Percentiles rank a stretch among this genome's conserved stretches.
phyloP scores from a whole-genome alignment of 2,888 invertebrate genomes.

The Drosophila monieri region DNA sequence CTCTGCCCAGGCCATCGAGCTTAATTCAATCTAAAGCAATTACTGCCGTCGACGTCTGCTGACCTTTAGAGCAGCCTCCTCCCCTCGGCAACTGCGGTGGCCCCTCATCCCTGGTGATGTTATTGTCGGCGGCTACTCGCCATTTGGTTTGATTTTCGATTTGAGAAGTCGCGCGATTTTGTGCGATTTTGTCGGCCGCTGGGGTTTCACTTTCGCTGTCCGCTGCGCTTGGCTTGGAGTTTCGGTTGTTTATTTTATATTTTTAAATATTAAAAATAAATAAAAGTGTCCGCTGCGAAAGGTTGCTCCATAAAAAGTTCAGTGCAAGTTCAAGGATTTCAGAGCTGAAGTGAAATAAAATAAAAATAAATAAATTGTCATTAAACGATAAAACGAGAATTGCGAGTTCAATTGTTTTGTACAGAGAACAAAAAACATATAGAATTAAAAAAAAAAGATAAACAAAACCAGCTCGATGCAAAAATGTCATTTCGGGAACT shows the following conservation, averaged over 20 bases:
- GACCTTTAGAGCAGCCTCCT: conserved; percentile 57
- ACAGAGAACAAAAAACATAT: conserved; percentile 6
- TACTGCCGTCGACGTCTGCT: conserved; percentile 62
- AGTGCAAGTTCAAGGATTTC: conserved; percentile 60
- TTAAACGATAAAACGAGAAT: conserved; percentile 46
- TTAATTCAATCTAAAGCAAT: conserved; percentile 80
- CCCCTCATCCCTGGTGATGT: not conserved
- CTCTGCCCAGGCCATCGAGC: conserved; percentile 29
- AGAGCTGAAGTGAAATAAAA: conserved; percentile 28
- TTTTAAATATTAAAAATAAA: conserved; percentile 24
- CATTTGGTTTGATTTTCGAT: conserved; percentile 59
- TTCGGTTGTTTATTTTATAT: conserved; percentile 26
- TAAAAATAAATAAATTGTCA: conserved; percentile 57
- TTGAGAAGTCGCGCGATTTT: conserved; percentile 51
- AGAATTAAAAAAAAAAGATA: conserved; percentile 13
- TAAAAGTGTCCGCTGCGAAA: conserved; percentile 30
- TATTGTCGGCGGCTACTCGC: conserved; percentile 7
- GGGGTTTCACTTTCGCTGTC: conserved; percentile 69
- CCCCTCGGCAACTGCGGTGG: not conserved
- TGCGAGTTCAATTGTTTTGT: conserved; percentile 28
- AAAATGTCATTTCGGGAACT: conserved; percentile 85
- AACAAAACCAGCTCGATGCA: conserved; percentile 24
- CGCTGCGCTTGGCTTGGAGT: conserved; percentile 3
- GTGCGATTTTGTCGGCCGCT: conserved; percentile 20
- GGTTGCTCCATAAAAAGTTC: conserved; percentile 64